Base-by-base conservation (phyloP, 2,113 vertebrate species). In the Phocoena phocoena region DNA sequence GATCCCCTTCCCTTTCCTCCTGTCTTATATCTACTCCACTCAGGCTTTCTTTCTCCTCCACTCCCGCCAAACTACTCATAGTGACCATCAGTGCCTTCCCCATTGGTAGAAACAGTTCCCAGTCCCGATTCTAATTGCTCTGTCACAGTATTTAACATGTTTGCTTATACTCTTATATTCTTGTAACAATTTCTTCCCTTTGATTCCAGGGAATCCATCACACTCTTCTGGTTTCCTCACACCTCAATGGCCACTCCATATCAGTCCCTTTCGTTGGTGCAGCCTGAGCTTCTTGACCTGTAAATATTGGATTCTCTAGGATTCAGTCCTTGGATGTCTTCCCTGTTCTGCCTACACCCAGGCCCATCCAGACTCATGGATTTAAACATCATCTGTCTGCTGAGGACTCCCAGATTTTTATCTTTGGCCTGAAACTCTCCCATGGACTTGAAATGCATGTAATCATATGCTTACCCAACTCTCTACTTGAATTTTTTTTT, bases 171-270 rank as follows among this genome's bases (percentile, higher is more conserved):
- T 31, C 47, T 76, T 36, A n/a, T 33, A 21, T 33, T 77, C 50
- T 67, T 71, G 62, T 71, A 93, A 82, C 8, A n/a, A 1, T 83
- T 92, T 95, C 70, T 97, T 84, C 44, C 6, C 31, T 90, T 65
- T 36, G 31, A 2, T 93, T 89, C n/a, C 8, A 67, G 44, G 44
- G 68, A 47, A 53, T 47, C 44, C 18, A 73, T 50, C 6, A 74
- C 3, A n/a, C 17, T 50, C 3, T 94, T 58, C 23, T 60, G 8
- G 9, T 80, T 93, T 80, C 50, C 71, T 88, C 23, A 20, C 2
- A 71, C 3, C 15, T 88, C 50, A 12, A 0, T 60, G 41, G 14
- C 53, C 2, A 6, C 9, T 83, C 23, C 33, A 28, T 41, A 44
- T 84, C 41, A 20, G 31, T 63, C 14, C 21, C 8, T 70, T 88